phyloP scores from a whole-genome alignment of 1,140 invertebrate species.

The Amphibalanus amphitrite region DNA sequence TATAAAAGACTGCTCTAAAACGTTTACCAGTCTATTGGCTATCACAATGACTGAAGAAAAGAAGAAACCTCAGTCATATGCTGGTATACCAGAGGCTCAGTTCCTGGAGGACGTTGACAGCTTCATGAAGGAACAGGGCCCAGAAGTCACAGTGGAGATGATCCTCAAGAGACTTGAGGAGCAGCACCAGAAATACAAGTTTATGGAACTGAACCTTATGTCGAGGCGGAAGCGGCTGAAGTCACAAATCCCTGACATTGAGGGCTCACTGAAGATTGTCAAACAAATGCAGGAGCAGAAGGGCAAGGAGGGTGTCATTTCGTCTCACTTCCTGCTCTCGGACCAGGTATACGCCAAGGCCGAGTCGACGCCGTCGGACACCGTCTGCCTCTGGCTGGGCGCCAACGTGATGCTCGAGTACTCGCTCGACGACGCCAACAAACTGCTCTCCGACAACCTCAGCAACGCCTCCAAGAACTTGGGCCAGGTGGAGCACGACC shows the following conservation, averaged over 20 bases:
- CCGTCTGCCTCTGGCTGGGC: conserved; percentile 92
- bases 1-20: too few relatives aligned
- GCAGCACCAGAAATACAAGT: conserved; percentile 17
- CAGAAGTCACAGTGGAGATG: conserved; percentile 12
- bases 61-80: conserved; percentile 5
- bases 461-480: conserved; percentile 68
- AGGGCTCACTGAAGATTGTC: conserved; percentile 79
- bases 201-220: conserved; percentile 17
- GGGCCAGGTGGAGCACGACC: conserved; percentile 68
- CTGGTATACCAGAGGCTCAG: conserved; percentile 16
- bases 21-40: too few relatives aligned
- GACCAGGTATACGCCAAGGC: conserved; percentile 88
- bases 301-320: conserved; percentile 44
- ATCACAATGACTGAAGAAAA: background rate
- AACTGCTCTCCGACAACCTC: conserved; percentile 72
- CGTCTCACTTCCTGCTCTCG: conserved; percentile 83
- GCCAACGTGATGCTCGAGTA: conserved; percentile 99
- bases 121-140: conserved; percentile 16
- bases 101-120: conserved; percentile 17
- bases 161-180: conserved; percentile 15
- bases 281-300: conserved; percentile 67
- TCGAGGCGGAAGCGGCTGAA: conserved; percentile 16
- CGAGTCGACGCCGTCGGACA: conserved; percentile 72
- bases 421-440: conserved; percentile 74
- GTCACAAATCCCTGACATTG: conserved; percentile 63